Conservation (phyloP, 2,888 invertebrate genomes). For the Formica aserva region DNA sequence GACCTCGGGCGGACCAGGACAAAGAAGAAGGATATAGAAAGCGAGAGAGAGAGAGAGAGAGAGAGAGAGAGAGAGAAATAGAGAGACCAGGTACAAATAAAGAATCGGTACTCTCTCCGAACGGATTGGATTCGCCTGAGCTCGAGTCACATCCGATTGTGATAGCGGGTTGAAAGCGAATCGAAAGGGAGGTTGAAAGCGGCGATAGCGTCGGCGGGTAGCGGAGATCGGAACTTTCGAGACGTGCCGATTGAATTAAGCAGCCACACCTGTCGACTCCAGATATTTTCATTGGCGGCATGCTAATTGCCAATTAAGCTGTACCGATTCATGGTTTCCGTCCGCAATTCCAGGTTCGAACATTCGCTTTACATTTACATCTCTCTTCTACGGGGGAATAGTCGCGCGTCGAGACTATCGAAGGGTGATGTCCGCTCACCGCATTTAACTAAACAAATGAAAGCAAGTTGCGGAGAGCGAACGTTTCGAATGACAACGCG, state of each 20-base stretch:
- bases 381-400: conserved; percentile 5
- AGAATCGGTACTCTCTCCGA: conserved; percentile 53
- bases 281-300: conserved; percentile 79
- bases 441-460: conserved; percentile 34
- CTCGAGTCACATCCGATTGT: conserved; percentile 66
- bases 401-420: conserved; percentile 5
- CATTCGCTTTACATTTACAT: conserved; percentile 40
- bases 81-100: conserved; percentile 37
- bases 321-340: conserved; percentile 61
- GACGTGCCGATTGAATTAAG: conserved; percentile 74
- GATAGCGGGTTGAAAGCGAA: conserved; percentile 58
- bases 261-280: conserved; percentile 75
- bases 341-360: conserved; percentile 21
- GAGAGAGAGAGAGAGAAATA: conserved; percentile 17
- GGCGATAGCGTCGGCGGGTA: conserved; percentile 15
- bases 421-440: conserved; percentile 16
- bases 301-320: conserved; percentile 79
- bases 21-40: conserved; percentile 9
- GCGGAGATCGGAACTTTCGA: conserved; percentile 65
- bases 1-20: conserved; percentile 45
- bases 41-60: background rate
- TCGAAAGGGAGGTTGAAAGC: conserved; percentile 57
- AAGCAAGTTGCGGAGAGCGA: conserved; percentile 9
- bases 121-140: conserved; percentile 59
- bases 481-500: background rate